Percentiles rank a stretch among this genome's conserved stretches.
Evolutionary conservation across 2,113 vertebrate species (phyloP).

Genomic region (Tyrannus savana): DNA sequence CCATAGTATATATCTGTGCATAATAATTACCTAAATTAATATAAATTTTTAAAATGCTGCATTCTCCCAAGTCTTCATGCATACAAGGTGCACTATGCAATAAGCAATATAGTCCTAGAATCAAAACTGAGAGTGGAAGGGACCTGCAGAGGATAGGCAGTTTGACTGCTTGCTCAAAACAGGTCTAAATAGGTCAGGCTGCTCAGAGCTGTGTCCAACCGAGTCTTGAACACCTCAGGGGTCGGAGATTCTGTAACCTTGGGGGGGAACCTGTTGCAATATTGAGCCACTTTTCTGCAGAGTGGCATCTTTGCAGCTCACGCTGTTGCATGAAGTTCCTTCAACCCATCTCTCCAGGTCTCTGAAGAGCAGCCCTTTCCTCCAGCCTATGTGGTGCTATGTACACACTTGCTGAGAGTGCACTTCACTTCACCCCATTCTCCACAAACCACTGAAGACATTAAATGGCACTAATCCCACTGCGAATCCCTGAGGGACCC

Average conservation of each 20-base stretch:
- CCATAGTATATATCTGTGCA: background rate
- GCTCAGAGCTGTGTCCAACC: background rate
- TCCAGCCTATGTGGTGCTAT: fast-evolving
- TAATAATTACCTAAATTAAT: conserved; percentile 38
- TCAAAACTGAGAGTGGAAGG: background rate
- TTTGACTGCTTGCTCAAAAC: background rate
- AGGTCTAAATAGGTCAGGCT: background rate
- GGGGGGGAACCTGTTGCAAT: background rate
- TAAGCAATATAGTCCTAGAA: background rate
- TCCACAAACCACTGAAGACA: background rate
- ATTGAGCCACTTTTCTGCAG: background rate
- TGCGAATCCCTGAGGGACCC: background rate
- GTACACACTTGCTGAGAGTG: background rate
- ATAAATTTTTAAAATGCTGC: background rate
- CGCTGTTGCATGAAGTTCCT: background rate
- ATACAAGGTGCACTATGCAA: background rate
- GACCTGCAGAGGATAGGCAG: background rate
- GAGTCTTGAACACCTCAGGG: background rate
- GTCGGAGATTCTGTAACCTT: background rate
- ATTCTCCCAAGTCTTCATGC: background rate
- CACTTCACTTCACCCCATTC: background rate
- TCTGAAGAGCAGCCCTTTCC: background rate
- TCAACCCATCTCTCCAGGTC: background rate
- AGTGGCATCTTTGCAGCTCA: background rate
- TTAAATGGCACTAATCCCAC: background rate